Conservation (phyloP, 2,888 invertebrate genomes). For the Chymomyza amoena region DNA sequence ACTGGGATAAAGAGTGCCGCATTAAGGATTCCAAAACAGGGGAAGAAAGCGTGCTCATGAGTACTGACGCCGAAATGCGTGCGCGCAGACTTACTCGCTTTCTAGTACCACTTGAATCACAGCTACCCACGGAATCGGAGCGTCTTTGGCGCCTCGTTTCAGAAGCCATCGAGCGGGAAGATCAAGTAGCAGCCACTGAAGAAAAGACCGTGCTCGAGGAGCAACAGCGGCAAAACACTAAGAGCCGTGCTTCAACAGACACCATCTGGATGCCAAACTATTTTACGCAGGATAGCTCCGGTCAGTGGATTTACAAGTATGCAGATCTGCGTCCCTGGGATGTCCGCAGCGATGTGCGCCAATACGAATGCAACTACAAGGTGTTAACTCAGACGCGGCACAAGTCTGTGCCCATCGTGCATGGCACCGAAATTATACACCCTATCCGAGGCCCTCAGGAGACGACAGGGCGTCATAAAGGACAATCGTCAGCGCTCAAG, state of each 20-base stretch:
- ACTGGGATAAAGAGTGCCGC: slow-evolving; percentile 94
- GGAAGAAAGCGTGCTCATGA: slow-evolving; percentile 85
- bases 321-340: slow-evolving; percentile 94
- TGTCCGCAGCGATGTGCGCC: slow-evolving; percentile 89
- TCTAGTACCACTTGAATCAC: slow-evolving; percentile 88
- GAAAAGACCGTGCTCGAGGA: slow-evolving; percentile 95
- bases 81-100: slow-evolving; percentile 86
- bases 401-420: slow-evolving; percentile 82
- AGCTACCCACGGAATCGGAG: slow-evolving; percentile 91
- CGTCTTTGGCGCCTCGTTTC: slow-evolving; percentile 92
- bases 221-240: slow-evolving; percentile 87
- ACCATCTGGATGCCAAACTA: slow-evolving; percentile 86
- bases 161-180: slow-evolving; percentile 88
- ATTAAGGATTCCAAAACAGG: slow-evolving; percentile 90
- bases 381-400: slow-evolving; percentile 89
- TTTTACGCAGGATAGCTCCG: slow-evolving; percentile 83
- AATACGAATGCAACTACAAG: slow-evolving; percentile 90
- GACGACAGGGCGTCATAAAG: slow-evolving; percentile 6
- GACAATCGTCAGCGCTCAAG: slow-evolving; percentile 33
- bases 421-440: slow-evolving; percentile 24
- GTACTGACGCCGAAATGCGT: slow-evolving; percentile 85
- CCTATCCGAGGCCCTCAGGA: slow-evolving; percentile 27
- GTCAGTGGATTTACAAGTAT: slow-evolving; percentile 86
- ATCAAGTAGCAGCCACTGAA: slow-evolving; percentile 93
- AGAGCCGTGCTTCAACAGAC: slow-evolving; percentile 83